These are phyloP conservation scores for Neuroterus valhalla DNA, from an alignment of 1,140 invertebrate genomes.

Conservation along the genomic window DNA sequence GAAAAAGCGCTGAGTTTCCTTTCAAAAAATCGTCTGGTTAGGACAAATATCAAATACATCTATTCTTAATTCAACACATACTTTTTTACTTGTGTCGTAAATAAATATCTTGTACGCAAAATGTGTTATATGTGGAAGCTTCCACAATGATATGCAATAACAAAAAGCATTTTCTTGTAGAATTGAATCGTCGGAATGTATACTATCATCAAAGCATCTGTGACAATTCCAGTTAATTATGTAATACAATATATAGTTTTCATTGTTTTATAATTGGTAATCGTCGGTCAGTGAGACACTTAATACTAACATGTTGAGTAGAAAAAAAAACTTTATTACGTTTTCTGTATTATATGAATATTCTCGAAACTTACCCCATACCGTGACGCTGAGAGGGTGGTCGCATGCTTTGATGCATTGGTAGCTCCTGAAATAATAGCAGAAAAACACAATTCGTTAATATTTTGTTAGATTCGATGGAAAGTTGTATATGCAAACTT, in stretches of 20 bases:
- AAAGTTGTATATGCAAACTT: no score
- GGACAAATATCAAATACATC: no score
- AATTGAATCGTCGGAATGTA: not conserved
- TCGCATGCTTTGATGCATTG: conserved; percentile 64
- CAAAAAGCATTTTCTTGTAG: not conserved
- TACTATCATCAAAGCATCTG: not conserved
- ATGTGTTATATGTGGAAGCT: not conserved
- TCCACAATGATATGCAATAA: not conserved
- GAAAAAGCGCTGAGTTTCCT: no score
- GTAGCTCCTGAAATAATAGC: conserved; percentile 64
- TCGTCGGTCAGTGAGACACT: no score
- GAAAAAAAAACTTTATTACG: conserved; percentile 34
- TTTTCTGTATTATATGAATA: conserved; percentile 38
- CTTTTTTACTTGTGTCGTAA: no score
- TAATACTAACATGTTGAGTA: not conserved
- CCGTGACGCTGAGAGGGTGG: conserved; percentile 67
- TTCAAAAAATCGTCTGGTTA: no score
- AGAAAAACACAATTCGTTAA: conserved; percentile 27
- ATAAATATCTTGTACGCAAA: no score
- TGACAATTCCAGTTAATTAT: not conserved
- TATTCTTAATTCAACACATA: no score
- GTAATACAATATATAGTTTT: no score
- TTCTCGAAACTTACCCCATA: conserved; percentile 66
- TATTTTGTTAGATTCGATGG: no score
- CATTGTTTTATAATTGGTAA: no score